Evolutionary conservation across 2,113 vertebrate genomes (phyloP).

Genomic region (Myiozetetes cayanensis): DNA sequence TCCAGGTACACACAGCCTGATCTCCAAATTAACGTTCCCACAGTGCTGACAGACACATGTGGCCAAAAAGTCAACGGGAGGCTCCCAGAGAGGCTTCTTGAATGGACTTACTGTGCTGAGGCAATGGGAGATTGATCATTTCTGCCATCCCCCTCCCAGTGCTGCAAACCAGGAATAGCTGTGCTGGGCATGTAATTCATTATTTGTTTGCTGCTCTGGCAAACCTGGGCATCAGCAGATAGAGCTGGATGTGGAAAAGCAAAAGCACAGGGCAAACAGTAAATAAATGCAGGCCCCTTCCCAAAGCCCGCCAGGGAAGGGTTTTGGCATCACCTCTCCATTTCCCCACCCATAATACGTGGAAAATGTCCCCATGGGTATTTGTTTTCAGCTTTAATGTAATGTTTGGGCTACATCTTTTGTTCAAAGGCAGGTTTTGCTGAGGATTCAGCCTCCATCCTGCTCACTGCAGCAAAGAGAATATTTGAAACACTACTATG

Average conservation of each 20-base stretch:
- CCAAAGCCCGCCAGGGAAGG: background rate
- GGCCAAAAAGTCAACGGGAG: constrained; percentile 37
- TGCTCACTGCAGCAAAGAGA: background rate
- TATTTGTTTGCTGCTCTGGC: background rate
- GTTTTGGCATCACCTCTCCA: background rate
- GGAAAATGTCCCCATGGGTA: background rate
- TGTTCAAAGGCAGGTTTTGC: background rate
- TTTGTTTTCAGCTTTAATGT: background rate
- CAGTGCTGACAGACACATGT: constrained; percentile 52
- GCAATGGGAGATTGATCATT: background rate
- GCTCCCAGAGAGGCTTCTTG: constrained; percentile 12
- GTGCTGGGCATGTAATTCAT: background rate
- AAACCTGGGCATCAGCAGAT: background rate
- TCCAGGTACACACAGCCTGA: constrained; percentile 27
- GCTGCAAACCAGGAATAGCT: background rate
- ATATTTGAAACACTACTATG: background rate
- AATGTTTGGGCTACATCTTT: background rate
- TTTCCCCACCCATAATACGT: background rate
- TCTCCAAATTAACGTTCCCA: constrained; percentile 36
- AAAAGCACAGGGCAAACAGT: background rate
- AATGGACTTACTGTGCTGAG: background rate
- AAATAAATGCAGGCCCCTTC: background rate
- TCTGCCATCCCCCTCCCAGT: background rate
- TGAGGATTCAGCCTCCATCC: background rate
- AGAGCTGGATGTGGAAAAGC: background rate